Base-by-base conservation (phyloP, 1,140 invertebrate genomes). In the Atopsyche davidsoni region DNA sequence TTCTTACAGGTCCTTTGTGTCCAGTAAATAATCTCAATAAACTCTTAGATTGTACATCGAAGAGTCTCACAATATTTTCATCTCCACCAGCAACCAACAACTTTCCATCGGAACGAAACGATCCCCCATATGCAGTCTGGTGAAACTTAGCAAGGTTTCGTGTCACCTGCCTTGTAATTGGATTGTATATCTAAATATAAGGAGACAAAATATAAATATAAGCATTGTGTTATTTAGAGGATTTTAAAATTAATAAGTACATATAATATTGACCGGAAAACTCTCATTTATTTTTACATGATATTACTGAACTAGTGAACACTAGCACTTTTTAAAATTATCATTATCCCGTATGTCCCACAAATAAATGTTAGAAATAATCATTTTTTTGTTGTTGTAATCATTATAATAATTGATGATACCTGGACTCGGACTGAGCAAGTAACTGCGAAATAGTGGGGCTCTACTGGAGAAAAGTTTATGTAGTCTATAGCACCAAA, bases 401-500 rank as follows among this genome's bases (percentile, higher is more conserved):
- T 17, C 4, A 38, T 38, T 28, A 7, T 28, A 28, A 28, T 28
- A 28, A 7, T 7, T 28, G n/a, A 4, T 41, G 41, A 62, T 61
- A 73, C 72, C 75, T 95, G 91, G 60, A 96, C 85, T 64, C 89
- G 77, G 6, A 90, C 86, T 1, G 91, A 93, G 67, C 87, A 93
- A 36, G 92, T 92, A 4, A 93, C 85, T 10, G 90, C 89, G 75
- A 94, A 91, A 65, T 89, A 83, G 73, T 93, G 79, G 1, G 91
- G 89, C 60, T 92, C 82, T 11, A 83, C 73, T 4, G 88, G 87
- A 59, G 88, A 90, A 64, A 96, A 92, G 65, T 95, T 86, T 42
- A 97, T 80, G 61, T 89, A 87, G 65, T 94, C 90, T 23, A 96
- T 89, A 0, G 86, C 79, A 25, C 91, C 91, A 76, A 88, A 91